These are phyloP conservation scores for Cichladusa arquata DNA, from an alignment of 2,113 vertebrate species.

Conservation along the genomic window DNA sequence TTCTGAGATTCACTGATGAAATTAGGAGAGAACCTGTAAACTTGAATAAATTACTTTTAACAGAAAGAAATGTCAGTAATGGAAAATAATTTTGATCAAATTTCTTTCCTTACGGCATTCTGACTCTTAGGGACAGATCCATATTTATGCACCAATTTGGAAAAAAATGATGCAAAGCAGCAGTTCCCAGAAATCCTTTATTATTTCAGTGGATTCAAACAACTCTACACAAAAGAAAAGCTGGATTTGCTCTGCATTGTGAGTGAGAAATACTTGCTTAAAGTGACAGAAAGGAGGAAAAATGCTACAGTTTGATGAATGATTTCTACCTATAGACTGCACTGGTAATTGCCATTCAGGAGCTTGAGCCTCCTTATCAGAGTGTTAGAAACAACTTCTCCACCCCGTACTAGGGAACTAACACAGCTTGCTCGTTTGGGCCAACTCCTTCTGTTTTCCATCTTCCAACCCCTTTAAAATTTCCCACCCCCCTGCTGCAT, in stretches of 20 bases:
- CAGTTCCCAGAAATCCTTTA: not conserved
- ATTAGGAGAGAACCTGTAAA: not conserved
- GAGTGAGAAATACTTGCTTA: not conserved
- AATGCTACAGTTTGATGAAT: not conserved
- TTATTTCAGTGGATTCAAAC: not conserved
- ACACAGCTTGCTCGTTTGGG: not conserved
- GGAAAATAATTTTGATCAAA: not conserved
- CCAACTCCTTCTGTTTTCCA: constrained; percentile 11
- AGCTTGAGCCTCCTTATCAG: not conserved
- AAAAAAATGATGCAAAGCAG: not conserved
- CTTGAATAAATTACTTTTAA: not conserved
- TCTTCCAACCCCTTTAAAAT: not conserved
- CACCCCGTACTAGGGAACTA: not conserved
- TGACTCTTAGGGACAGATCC: not conserved
- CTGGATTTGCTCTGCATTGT: not conserved
- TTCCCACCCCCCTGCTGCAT: not conserved
- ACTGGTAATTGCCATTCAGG: not conserved
- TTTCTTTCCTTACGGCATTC: not conserved
- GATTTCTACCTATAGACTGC: not conserved
- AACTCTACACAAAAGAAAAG: not conserved
- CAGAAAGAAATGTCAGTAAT: not conserved
- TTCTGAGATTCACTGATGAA: not conserved
- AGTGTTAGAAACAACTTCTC: not conserved
- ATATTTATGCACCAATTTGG: not conserved
- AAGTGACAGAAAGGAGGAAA: not conserved